Evolutionary conservation across 2,113 vertebrate genomes (phyloP), one percentile per base, ranked within the genome.

Genomic region (Orientallactaga bullata): DNA sequence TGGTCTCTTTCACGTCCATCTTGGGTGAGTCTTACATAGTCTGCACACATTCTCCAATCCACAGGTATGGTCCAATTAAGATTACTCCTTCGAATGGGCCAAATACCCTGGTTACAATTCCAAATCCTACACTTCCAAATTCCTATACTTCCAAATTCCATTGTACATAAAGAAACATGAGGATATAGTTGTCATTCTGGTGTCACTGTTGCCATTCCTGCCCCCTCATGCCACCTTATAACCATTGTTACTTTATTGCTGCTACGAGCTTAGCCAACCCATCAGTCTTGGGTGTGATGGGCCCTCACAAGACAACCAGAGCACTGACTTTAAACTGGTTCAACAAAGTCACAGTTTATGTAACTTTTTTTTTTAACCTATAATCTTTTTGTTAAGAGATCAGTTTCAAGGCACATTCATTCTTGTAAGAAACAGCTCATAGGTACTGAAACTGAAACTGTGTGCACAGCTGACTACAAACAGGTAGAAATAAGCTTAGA

Each of bases 401-500:
- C 72, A 37, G 39, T 89, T 80, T 76, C 20, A 66, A 73, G 23
- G 9, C 17, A 42, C 11, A 1, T 51, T 61, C 66, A n/a, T 84
- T 76, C 80, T 85, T 76, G 76, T 37, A 84, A 77, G 68, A 86
- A 86, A 42, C 30, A 35, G 16, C n/a, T 86, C 76, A 76, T 26
- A 71, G 71, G 81, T 85, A 39, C 89, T 73, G 37, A 82, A 26
- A 37, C 60, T 20, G 69, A 85, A 60, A 82, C 39, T 85, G 1
- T 42, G 12, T 60, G 15, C 7, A 20, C 60, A 71, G n/a, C 77
- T 90, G 72, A 73, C 58, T 79, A 39, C 15, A 76, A 61, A n/a
- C 24, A 21, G 71, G 60, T 78, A 51, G 30, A 60, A 74, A 86
- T 65, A 51, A 74, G 86, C 65, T 90, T 79, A 79, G 90, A 69